Evolutionary conservation across 1,140 invertebrate species (phyloP).

Genomic region (Zaprionus lachaisei): DNA sequence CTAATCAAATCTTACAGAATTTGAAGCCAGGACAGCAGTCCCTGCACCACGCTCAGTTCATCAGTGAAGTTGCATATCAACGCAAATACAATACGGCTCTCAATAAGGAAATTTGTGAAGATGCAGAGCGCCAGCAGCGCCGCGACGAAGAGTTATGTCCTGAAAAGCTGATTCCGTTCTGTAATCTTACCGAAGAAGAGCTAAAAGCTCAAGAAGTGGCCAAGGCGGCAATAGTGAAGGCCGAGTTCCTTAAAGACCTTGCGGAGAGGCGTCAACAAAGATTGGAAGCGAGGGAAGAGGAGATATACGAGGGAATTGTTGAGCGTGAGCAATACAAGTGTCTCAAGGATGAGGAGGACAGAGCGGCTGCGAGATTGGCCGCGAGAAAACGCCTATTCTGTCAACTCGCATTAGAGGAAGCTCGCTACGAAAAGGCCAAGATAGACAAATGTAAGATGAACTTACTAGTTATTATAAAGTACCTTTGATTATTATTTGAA

Average conservation of each 20-base stretch:
- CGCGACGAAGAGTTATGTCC: conserved; percentile 53
- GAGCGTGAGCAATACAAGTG: conserved; percentile 62
- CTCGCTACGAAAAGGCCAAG: conserved; percentile 50
- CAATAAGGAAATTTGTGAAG: conserved; percentile 52
- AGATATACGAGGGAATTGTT: conserved; percentile 30
- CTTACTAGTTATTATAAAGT: background rate
- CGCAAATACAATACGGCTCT: conserved; percentile 44
- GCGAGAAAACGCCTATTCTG: conserved; percentile 36
- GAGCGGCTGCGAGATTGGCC: conserved; percentile 22
- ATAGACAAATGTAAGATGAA: conserved; percentile 40
- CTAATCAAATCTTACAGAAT: conserved; percentile 47
- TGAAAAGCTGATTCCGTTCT: conserved; percentile 41
- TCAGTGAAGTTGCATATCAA: conserved; percentile 53
- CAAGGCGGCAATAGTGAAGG: background rate
- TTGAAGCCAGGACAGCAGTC: conserved; percentile 54
- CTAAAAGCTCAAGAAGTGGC: conserved; percentile 37
- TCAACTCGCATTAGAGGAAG: conserved; percentile 53
- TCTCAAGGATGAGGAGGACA: conserved; percentile 50
- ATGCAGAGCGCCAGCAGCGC: conserved; percentile 33
- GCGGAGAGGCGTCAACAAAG: background rate
- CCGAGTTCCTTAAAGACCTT: conserved; percentile 21
- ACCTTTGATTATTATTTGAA: background rate
- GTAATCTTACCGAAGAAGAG: conserved; percentile 49
- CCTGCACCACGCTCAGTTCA: conserved; percentile 44
- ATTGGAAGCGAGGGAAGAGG: background rate